phyloP scores from a whole-genome alignment of 2,113 vertebrate species.

The Poecile atricapillus region DNA sequence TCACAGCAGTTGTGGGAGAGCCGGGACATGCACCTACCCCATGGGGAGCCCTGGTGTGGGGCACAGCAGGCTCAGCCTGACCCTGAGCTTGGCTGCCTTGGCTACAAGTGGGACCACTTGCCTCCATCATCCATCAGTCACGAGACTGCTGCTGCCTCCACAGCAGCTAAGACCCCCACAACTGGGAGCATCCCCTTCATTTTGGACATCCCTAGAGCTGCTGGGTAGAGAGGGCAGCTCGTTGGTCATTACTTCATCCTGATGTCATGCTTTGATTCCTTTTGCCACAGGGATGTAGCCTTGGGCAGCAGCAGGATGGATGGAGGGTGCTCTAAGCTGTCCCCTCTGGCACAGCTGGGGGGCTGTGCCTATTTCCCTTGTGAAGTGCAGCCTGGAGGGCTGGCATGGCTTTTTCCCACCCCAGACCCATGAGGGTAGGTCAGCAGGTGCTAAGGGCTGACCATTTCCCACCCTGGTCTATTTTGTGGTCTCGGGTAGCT shows the following conservation, averaged over 20 bases:
- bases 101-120: neutral
- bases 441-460: neutral
- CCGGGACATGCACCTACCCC: rapidly evolving
- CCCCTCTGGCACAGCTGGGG: neutral
- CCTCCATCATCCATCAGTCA: neutral
- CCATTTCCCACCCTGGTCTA: neutral
- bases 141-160: neutral
- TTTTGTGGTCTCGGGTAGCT: neutral
- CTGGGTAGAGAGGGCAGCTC: neutral
- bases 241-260: rapidly evolving
- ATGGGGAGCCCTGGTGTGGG: neutral
- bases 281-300: neutral
- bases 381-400: neutral
- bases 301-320: neutral
- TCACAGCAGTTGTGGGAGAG: neutral
- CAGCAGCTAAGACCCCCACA: rapidly evolving
- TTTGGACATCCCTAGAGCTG: neutral
- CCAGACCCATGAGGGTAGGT: neutral
- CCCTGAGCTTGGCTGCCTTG: neutral
- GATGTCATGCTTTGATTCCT: neutral
- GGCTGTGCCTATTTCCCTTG: neutral
- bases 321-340: neutral
- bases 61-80: neutral
- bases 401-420: neutral
- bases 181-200: rapidly evolving